phyloP scores from a whole-genome alignment of 2,888 invertebrate genomes.

The Gryllus longicercus region DNA sequence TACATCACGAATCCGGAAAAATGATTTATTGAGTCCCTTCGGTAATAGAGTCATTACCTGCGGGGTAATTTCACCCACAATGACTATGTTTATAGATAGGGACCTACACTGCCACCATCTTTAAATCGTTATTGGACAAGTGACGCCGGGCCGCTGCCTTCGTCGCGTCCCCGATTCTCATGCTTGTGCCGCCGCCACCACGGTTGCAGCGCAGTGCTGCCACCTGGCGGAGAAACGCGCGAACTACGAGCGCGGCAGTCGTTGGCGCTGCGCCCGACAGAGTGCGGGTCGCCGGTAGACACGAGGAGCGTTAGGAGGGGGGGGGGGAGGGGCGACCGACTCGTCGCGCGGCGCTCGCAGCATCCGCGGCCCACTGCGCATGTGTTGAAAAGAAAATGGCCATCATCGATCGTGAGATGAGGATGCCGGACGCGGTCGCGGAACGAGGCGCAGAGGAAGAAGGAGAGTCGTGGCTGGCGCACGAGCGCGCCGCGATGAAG shows the following conservation, averaged over 20 bases:
- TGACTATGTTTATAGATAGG: no score
- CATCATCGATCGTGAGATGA: conserved; percentile 6
- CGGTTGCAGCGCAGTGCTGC: conserved; percentile 33
- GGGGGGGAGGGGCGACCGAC: neutral
- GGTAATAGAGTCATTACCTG: no score
- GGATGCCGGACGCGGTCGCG: neutral
- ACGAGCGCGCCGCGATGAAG: neutral
- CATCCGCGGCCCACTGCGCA: neutral
- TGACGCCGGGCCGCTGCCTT: no score
- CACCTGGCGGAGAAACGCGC: conserved; percentile 39
- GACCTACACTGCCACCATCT: no score
- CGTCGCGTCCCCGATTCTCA: no score
- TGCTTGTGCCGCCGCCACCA: no score
- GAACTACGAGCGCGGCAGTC: conserved; percentile 39
- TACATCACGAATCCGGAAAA: no score
- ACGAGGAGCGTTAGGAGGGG: neutral
- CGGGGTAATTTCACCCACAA: no score
- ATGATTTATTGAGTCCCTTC: no score
- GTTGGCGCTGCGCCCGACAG: conserved; percentile 1
- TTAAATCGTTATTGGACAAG: no score
- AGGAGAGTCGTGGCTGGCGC: neutral
- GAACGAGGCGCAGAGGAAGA: neutral
- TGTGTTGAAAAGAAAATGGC: conserved; percentile 17
- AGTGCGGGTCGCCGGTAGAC: neutral
- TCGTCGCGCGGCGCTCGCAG: neutral